Percentiles rank a stretch among this genome's conserved stretches.
Conservation (phyloP, 2,888 invertebrate genomes). For the Caenorhabditis becei region DNA sequence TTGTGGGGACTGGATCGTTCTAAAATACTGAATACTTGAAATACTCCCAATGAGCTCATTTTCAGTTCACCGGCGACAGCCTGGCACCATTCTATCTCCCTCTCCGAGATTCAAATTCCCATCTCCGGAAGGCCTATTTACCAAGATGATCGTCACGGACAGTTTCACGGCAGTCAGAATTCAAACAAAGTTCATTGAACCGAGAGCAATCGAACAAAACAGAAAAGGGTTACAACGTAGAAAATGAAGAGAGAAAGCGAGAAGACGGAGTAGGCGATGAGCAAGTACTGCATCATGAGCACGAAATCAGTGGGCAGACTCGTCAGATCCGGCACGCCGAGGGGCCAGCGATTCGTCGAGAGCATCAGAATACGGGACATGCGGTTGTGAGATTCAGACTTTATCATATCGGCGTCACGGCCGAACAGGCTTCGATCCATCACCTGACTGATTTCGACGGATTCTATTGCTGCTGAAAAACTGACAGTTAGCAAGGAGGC, state of each 20-base stretch:
- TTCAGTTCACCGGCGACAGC: too few species aligned
- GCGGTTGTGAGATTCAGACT: constrained; percentile 61
- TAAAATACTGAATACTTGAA: too few species aligned
- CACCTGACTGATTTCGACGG: constrained; percentile 66
- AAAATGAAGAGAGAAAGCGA: constrained; percentile 65
- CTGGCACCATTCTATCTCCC: too few species aligned
- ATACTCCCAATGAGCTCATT: too few species aligned
- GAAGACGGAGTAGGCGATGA: constrained; percentile 66
- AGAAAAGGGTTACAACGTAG: constrained; percentile 62
- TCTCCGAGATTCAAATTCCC: too few species aligned
- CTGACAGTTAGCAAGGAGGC: neutral
- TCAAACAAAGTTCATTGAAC: constrained; percentile 56
- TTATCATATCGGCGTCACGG: constrained; percentile 59
- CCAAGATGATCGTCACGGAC: neutral
- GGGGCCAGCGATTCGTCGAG: constrained; percentile 53
- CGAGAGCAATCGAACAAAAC: constrained; percentile 60
- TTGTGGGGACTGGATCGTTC: too few species aligned
- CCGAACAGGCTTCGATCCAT: constrained; percentile 57
- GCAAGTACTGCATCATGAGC: constrained; percentile 68
- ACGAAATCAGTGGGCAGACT: constrained; percentile 67
- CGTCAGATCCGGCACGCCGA: constrained; percentile 63
- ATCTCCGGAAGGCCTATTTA: too few species aligned
- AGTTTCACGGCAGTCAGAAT: neutral
- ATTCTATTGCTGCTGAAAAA: constrained; percentile 64
- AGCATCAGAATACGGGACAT: constrained; percentile 62